A percentile compares a stretch with the other conserved stretches of the same genome.
Conservation (phyloP, 2,113 vertebrate species). For the Petrocephalus zakoni region DNA sequence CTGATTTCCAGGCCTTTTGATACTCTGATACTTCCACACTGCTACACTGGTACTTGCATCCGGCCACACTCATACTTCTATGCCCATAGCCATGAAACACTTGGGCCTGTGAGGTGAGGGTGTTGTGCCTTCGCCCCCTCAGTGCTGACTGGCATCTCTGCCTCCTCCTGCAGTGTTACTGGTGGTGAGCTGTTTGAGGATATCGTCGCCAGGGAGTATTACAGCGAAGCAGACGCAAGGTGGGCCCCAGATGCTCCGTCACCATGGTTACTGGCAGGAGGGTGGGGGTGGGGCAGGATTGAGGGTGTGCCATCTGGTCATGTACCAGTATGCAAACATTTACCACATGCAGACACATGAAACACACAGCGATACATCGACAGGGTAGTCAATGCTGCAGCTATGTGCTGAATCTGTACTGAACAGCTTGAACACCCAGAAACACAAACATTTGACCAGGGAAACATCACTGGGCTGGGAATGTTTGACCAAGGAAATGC, state of each 20-base stretch:
- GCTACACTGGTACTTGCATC: neutral
- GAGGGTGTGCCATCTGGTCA: neutral
- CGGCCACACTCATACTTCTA: neutral
- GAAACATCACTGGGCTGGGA: neutral
- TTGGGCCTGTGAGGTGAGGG: neutral
- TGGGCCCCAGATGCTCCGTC: constrained; percentile 40
- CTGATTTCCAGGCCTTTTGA: neutral
- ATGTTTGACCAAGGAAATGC: neutral
- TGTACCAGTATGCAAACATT: neutral
- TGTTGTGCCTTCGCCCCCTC: neutral
- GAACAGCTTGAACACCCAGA: neutral
- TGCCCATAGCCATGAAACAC: neutral
- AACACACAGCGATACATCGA: constrained; percentile 4
- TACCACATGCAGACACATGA: neutral
- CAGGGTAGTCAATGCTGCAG: neutral
- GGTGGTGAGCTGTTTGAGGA: constrained; percentile 98
- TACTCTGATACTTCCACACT: neutral
- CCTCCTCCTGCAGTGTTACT: constrained; percentile 73
- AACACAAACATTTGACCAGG: neutral
- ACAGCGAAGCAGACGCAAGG: constrained; percentile 98
- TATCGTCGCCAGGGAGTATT: constrained; percentile 97
- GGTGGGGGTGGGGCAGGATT: neutral
- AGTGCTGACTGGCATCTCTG: neutral
- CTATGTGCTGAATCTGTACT: neutral
- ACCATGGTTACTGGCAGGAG: constrained; percentile 18